Conservation (phyloP, 2,113 vertebrate genomes). For the Vimba vimba region DNA sequence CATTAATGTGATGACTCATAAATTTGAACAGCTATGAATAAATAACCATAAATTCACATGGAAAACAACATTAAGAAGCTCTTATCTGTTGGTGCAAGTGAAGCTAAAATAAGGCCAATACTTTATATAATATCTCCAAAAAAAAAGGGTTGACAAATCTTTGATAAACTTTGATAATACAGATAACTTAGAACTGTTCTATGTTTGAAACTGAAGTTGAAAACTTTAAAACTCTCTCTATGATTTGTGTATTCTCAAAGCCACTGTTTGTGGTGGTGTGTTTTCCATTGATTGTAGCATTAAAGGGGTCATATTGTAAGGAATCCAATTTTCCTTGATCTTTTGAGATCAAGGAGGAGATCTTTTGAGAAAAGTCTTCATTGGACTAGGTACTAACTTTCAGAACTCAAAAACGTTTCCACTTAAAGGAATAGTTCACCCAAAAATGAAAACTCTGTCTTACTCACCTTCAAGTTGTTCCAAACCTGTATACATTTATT, state of each 20-base stretch:
- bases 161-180: neutral
- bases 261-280: neutral
- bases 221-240: neutral
- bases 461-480: too few relatives aligned
- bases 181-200: neutral
- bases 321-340: neutral
- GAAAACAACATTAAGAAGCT: neutral
- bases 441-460: too few relatives aligned
- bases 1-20: constrained; percentile 16
- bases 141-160: neutral
- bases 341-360: neutral
- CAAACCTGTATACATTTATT: too few relatives aligned
- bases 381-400: neutral
- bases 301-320: neutral
- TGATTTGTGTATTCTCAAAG: neutral
- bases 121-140: neutral
- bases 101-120: neutral
- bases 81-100: neutral
- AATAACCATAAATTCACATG: neutral
- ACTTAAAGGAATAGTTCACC: neutral
- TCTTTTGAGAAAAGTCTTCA: neutral
- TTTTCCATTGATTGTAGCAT: constrained; percentile 12
- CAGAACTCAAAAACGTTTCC: neutral
- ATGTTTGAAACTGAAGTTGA: neutral
- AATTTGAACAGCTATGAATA: constrained; percentile 18